A percentile compares a stretch with the other conserved stretches of the same genome.
These are phyloP conservation scores for Oriolus oriolus DNA, from an alignment of 2,113 vertebrate species.

Conservation along the genomic window DNA sequence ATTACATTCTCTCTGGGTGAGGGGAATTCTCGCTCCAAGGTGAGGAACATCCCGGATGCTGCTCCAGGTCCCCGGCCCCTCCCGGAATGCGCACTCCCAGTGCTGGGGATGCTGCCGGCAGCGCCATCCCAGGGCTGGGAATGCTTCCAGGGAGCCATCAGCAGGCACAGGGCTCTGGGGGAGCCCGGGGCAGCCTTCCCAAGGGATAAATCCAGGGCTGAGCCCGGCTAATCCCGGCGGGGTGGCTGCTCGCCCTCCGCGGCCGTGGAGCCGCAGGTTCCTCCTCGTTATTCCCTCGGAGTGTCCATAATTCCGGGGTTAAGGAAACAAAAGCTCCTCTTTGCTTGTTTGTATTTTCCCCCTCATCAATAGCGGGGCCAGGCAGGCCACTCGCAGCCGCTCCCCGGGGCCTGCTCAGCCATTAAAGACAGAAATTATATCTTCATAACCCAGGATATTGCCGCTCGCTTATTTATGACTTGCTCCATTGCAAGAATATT, in stretches of 20 bases:
- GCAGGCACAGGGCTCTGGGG: accelerated
- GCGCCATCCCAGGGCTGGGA: accelerated
- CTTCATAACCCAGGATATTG: constrained; percentile 94
- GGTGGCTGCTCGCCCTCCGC: accelerated
- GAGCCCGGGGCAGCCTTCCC: background rate
- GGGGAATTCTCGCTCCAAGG: accelerated
- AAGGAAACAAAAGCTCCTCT: constrained; percentile 71
- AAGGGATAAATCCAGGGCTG: background rate
- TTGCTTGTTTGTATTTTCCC: constrained; percentile 42
- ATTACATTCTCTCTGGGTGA: background rate
- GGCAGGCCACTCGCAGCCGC: constrained; percentile 79
- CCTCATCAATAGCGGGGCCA: constrained; percentile 79
- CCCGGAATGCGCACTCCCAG: accelerated
- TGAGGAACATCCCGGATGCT: accelerated
- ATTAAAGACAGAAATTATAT: constrained; percentile 93
- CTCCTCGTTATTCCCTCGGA: background rate
- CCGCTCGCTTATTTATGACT: constrained; percentile 95
- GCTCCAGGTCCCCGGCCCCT: accelerated
- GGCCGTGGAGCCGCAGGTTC: background rate
- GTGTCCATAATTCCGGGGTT: background rate
- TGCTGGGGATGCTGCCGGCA: background rate
- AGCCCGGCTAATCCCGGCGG: accelerated
- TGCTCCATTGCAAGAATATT: constrained; percentile 83
- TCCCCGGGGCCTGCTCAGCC: constrained; percentile 84
- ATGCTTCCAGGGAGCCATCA: background rate